Conservation (phyloP, 2,113 vertebrate species). For the Austrofundulus limnaeus region DNA sequence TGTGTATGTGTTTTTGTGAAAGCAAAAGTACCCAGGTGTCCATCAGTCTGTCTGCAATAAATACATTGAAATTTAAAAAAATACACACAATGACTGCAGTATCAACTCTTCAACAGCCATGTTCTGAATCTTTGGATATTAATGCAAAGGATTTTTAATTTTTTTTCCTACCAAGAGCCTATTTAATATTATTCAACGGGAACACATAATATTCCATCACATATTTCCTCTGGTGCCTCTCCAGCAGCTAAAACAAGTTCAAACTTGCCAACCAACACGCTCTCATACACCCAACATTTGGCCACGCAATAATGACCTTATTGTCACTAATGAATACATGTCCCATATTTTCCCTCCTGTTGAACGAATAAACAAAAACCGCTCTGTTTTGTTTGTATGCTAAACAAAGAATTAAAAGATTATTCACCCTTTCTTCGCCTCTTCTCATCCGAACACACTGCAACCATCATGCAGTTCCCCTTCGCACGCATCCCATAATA, state of each 20-base stretch:
- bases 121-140: background rate
- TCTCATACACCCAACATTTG: conserved; percentile 21
- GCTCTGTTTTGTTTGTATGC: conserved; percentile 17
- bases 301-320: conserved; percentile 44
- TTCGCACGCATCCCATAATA: conserved; percentile 27
- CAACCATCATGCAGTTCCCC: conserved; percentile 31
- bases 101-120: background rate
- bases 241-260: conserved; percentile 17
- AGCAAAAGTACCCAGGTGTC: conserved; percentile 2
- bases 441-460: conserved; percentile 36
- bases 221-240: background rate
- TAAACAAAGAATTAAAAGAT: conserved; percentile 33
- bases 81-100: no score
- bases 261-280: conserved; percentile 2
- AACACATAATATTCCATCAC: background rate
- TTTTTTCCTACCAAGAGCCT: background rate
- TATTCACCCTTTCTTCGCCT: conserved; percentile 64
- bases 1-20: conserved; percentile 2
- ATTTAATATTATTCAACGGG: background rate
- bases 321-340: conserved; percentile 44
- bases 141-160: background rate
- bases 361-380: conserved; percentile 12
- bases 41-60: background rate
- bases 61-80: background rate
- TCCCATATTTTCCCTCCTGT: conserved; percentile 21